Evolutionary conservation across 2,113 vertebrate species (phyloP).

Genomic region (Alexandromys fortis): DNA sequence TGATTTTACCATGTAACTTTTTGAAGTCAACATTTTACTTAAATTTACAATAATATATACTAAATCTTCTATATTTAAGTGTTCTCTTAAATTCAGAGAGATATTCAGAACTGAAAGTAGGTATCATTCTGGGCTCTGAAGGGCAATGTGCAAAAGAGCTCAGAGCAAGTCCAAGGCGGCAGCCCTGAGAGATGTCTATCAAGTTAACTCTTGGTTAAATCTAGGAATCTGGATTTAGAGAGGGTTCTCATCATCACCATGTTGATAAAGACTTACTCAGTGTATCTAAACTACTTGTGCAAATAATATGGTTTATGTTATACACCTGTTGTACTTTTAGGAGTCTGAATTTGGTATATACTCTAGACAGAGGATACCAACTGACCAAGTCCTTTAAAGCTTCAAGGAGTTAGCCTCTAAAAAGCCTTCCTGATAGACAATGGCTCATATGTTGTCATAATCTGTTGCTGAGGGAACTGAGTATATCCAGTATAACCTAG

Average conservation of each 20-base stretch:
- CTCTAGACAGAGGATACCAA: background rate
- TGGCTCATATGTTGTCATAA: background rate
- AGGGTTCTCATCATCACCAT: background rate
- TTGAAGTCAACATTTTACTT: constrained; percentile 60
- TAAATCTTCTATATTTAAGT: constrained; percentile 21
- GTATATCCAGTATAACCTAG: background rate
- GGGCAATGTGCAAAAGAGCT: background rate
- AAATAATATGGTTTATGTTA: background rate
- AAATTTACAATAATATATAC: constrained; percentile 1
- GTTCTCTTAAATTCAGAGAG: background rate
- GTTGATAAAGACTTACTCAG: background rate
- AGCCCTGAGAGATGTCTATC: constrained; percentile 8
- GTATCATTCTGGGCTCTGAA: background rate
- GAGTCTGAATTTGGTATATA: constrained; percentile 30
- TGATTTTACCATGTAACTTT: background rate
- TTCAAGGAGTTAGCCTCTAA: background rate
- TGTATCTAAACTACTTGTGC: background rate
- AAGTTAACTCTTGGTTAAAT: background rate
- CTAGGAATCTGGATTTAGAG: background rate
- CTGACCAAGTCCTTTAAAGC: background rate
- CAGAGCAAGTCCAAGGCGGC: background rate
- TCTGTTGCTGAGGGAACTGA: constrained; percentile 7
- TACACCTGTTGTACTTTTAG: background rate
- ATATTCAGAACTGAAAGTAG: constrained; percentile 1
- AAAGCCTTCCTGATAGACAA: background rate